Conservation (phyloP, 1,140 invertebrate genomes). For the Drosophila ananassae region DNA sequence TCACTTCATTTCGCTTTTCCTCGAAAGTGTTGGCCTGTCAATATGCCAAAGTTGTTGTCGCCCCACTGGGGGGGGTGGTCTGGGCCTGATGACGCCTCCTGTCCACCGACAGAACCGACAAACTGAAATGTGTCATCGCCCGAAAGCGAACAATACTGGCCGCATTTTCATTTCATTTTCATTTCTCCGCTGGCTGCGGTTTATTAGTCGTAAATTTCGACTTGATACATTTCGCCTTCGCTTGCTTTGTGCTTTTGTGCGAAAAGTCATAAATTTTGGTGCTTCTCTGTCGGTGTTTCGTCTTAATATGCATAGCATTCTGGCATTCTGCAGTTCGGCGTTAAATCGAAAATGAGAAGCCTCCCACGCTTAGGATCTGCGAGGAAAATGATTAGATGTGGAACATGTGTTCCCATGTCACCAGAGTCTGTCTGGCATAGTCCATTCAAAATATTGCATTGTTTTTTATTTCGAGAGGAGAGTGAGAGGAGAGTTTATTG, state of each 20-base stretch:
- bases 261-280: conserved; percentile 41
- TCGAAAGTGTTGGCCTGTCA: conserved; percentile 24
- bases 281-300: conserved; percentile 11
- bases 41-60: conserved; percentile 33
- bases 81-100: conserved; percentile 13
- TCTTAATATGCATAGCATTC: conserved; percentile 44
- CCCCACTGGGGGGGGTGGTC: too few species aligned
- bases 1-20: conserved; percentile 3
- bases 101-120: conserved; percentile 8
- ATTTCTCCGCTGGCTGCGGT: conserved; percentile 33
- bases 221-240: conserved; percentile 20
- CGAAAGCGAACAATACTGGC: conserved; percentile 21
- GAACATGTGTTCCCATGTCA: neutral
- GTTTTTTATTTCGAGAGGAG: neutral
- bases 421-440: neutral
- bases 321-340: conserved; percentile 21
- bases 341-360: conserved; percentile 12
- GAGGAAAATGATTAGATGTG: neutral
- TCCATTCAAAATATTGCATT: neutral
- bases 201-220: conserved; percentile 52
- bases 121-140: conserved; percentile 38
- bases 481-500: neutral
- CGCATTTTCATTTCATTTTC: conserved; percentile 41
- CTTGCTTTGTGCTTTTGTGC: conserved; percentile 16
- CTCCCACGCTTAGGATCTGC: conserved; percentile 1